Evolutionary conservation across 2,888 invertebrate species (phyloP).

Genomic region (Brassicogethes aeneus): DNA sequence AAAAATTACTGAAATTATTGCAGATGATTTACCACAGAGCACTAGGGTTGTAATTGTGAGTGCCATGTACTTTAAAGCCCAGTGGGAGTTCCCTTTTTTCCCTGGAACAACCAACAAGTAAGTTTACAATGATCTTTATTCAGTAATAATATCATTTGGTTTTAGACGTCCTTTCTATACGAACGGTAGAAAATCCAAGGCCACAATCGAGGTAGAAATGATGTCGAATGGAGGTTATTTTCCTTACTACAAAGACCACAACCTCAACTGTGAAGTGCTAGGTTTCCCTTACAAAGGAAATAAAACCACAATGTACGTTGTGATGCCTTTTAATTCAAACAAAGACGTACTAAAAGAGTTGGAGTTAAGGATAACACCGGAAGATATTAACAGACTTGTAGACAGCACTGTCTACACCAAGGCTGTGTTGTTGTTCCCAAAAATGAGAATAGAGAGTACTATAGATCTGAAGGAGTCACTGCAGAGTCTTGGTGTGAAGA

Average conservation of each 20-base stretch:
- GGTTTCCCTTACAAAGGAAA: conserved; percentile 65
- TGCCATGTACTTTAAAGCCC: conserved; percentile 63
- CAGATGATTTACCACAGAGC: conserved; percentile 42
- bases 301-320: conserved; percentile 54
- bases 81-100: conserved; percentile 58
- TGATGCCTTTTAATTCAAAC: conserved; percentile 51
- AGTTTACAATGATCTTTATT: conserved; percentile 8
- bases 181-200: conserved; percentile 39
- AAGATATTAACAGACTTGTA: conserved; percentile 45
- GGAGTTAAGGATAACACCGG: conserved; percentile 42
- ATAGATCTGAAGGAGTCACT: conserved; percentile 48
- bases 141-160: conserved; percentile 11
- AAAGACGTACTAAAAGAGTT: conserved; percentile 42
- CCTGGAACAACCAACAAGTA: conserved; percentile 48
- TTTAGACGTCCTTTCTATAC: conserved; percentile 50
- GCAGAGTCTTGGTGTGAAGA: conserved; percentile 48
- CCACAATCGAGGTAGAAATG: conserved; percentile 46
- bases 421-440: conserved; percentile 56
- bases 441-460: conserved; percentile 58
- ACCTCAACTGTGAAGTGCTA: conserved; percentile 51
- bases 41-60: conserved; percentile 57
- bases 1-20: conserved; percentile 52
- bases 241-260: conserved; percentile 46
- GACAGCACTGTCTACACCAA: conserved; percentile 40
- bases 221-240: conserved; percentile 58